These are phyloP conservation scores for Chesias legatella DNA, from an alignment of 2,888 invertebrate genomes.

Conservation along the genomic window DNA sequence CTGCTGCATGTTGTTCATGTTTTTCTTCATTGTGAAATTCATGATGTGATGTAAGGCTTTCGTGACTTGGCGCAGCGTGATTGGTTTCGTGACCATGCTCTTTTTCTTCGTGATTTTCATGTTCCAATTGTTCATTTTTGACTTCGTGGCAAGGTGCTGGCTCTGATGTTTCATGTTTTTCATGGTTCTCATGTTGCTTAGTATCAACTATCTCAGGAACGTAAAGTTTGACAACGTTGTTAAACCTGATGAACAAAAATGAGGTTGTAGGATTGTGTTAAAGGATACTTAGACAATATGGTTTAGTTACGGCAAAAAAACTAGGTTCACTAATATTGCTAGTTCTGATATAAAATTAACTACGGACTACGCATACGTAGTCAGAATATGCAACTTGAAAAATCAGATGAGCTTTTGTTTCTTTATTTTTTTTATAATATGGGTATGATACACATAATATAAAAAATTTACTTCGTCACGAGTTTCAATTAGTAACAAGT, in stretches of 20 bases:
- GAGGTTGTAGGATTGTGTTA: too few relatives aligned
- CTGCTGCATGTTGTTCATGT: conserved; percentile 16
- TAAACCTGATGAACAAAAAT: conserved; percentile 48
- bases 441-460: too few relatives aligned
- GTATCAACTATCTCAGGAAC: conserved; percentile 36
- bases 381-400: too few relatives aligned
- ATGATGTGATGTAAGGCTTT: conserved; percentile 8
- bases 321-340: too few relatives aligned
- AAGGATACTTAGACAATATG: too few relatives aligned
- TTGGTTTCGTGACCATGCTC: not conserved
- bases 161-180: conserved; percentile 11
- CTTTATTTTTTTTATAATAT: conserved; percentile 18
- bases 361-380: too few relatives aligned
- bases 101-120: not conserved
- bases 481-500: too few relatives aligned
- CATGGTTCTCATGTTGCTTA: conserved; percentile 20
- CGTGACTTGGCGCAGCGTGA: conserved; percentile 16
- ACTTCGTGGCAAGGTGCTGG: conserved; percentile 42
- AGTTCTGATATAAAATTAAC: too few relatives aligned
- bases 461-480: too few relatives aligned
- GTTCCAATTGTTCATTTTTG: conserved; percentile 44
- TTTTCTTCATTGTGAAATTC: conserved; percentile 3
- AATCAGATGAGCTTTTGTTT: too few relatives aligned
- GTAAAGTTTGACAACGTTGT: conserved; percentile 63
- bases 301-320: too few relatives aligned